Evolutionary conservation across 2,888 invertebrate species (phyloP).

Genomic region (Drosophila fulvimacula): DNA sequence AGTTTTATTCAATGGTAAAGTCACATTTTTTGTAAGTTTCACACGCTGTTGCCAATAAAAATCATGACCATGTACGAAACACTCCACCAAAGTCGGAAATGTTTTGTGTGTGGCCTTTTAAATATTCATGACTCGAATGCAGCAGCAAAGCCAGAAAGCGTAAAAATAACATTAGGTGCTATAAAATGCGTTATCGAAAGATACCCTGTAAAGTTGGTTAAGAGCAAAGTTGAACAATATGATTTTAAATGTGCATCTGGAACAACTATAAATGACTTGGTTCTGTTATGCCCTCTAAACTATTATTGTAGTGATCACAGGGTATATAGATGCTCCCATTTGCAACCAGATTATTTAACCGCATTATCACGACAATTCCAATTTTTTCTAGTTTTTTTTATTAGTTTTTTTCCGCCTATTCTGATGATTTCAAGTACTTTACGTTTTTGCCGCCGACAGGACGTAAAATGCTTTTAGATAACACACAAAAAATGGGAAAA

Average conservation of each 20-base stretch:
- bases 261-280: no score
- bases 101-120: constrained; percentile 69
- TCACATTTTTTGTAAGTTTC: constrained; percentile 47
- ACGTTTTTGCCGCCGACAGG: constrained; percentile 46
- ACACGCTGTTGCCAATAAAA: constrained; percentile 47
- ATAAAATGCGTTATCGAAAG: background rate
- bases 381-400: constrained; percentile 24
- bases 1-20: constrained; percentile 57
- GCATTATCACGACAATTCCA: constrained; percentile 67
- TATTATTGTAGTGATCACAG: background rate
- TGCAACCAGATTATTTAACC: constrained; percentile 68
- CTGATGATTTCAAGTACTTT: constrained; percentile 62
- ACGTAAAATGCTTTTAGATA: constrained; percentile 64
- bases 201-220: background rate
- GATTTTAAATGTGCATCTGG: background rate
- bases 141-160: constrained; percentile 20
- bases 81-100: constrained; percentile 14
- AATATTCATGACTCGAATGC: constrained; percentile 82
- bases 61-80: constrained; percentile 48
- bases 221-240: background rate
- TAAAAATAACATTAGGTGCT: constrained; percentile 9
- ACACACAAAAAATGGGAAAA: constrained; percentile 6
- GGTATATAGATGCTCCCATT: constrained; percentile 27
- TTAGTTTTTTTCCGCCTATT: constrained; percentile 24
- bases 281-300: background rate